Evolutionary conservation across 2,797 vertebrate genomes (phyloP).

Genomic region (Potorous gilbertii): DNA sequence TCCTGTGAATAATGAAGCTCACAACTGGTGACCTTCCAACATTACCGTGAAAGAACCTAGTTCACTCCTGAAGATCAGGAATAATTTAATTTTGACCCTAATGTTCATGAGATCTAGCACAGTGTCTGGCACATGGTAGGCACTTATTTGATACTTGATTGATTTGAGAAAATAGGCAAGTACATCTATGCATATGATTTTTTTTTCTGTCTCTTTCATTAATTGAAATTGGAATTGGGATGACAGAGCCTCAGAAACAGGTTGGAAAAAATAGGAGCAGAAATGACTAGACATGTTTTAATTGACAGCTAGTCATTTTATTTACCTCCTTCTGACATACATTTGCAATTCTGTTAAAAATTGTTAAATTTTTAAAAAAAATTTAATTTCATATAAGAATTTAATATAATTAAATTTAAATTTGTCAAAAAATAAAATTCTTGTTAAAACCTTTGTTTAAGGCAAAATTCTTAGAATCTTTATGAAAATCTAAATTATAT

Average conservation of each 20-base stretch:
- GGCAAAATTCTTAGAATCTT: neutral
- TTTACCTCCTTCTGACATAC: neutral
- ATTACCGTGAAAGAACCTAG: neutral
- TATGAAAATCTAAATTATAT: neutral
- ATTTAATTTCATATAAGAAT: no score
- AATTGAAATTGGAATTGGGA: neutral
- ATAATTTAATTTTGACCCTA: neutral
- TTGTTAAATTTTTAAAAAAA: no score
- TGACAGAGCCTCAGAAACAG: neutral
- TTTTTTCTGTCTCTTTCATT: neutral
- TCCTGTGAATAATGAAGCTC: slow-evolving; percentile 15
- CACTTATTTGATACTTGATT: neutral
- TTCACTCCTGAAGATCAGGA: neutral
- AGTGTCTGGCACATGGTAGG: neutral
- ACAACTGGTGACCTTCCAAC: neutral
- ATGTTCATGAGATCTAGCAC: neutral
- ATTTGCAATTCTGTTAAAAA: neutral
- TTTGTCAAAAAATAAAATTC: no score
- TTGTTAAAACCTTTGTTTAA: no score
- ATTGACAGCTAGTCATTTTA: neutral
- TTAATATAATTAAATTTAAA: no score
- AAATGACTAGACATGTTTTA: slow-evolving; percentile 15
- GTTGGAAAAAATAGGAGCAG: neutral
- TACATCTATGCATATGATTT: neutral
- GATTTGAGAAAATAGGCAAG: neutral